phyloP scores from a whole-genome alignment of 2,113 vertebrate species.

The Corythaeola cristata region DNA sequence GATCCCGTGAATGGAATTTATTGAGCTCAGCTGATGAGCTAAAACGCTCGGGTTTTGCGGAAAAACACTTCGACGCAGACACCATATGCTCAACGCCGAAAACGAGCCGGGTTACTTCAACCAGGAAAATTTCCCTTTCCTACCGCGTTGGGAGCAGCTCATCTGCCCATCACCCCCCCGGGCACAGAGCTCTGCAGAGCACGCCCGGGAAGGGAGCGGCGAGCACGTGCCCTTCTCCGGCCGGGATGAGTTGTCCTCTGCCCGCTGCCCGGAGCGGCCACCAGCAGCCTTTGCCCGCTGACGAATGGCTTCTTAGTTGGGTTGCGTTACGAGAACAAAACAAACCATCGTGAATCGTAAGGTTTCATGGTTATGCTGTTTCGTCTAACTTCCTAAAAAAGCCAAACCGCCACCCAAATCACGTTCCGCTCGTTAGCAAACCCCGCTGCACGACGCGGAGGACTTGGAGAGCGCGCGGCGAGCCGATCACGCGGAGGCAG shows the following conservation, averaged over 20 bases:
- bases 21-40: not conserved
- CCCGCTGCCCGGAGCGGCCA: constrained; percentile 71
- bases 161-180: not conserved
- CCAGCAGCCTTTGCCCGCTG: constrained; percentile 70
- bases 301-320: constrained; percentile 77
- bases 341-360: constrained; percentile 80
- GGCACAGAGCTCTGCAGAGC: fast-evolving
- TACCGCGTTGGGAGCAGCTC: not conserved
- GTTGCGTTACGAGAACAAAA: constrained; percentile 81
- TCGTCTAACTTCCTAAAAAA: constrained; percentile 50
- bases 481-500: not conserved
- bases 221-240: constrained; percentile 63
- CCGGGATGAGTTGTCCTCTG: constrained; percentile 75
- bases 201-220: constrained; percentile 46
- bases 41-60: not conserved
- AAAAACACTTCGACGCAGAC: not conserved
- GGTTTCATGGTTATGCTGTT: constrained; percentile 73
- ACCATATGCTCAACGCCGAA: not conserved
- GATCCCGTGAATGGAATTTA: not conserved
- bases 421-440: constrained; percentile 48
- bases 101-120: not conserved
- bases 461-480: not conserved
- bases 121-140: not conserved
- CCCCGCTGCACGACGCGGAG: not conserved
- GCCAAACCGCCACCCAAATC: not conserved